Conservation (phyloP, 2,113 vertebrate genomes). For the Muntiacus muntjak region DNA sequence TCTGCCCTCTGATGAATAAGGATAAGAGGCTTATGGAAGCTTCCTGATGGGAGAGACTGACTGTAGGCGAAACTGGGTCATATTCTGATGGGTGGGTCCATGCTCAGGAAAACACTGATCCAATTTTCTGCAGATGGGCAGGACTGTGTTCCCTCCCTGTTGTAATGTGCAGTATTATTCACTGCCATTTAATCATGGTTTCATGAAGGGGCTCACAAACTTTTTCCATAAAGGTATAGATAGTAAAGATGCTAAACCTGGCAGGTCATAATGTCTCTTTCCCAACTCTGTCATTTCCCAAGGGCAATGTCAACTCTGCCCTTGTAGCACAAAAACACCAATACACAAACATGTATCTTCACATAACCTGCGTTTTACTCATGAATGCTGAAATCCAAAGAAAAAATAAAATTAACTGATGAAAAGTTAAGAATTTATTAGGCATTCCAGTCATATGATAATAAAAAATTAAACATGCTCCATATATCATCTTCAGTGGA, state of each 20-base stretch:
- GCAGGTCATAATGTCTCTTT: neutral
- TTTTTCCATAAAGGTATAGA: neutral
- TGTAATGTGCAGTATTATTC: constrained; percentile 11
- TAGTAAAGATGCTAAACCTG: neutral
- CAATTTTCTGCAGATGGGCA: neutral
- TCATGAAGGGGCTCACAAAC: neutral
- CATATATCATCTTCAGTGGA: neutral
- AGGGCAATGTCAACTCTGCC: neutral
- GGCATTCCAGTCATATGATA: neutral
- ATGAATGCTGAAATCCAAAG: constrained; percentile 2
- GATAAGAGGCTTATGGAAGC: neutral
- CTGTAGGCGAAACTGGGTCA: neutral
- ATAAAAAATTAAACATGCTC: neutral
- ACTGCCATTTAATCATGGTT: neutral
- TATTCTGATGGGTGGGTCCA: neutral
- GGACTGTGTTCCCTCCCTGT: neutral
- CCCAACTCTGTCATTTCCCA: neutral
- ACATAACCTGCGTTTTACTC: constrained; percentile 8
- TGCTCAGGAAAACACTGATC: neutral
- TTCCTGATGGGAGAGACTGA: neutral
- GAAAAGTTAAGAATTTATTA: neutral
- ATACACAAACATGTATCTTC: neutral
- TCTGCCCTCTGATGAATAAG: neutral
- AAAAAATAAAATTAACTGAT: neutral
- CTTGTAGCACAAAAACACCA: neutral